Percentiles rank a stretch among this genome's conserved stretches.
Evolutionary conservation across 2,888 invertebrate species (phyloP).

Genomic region (Caprella mutica): DNA sequence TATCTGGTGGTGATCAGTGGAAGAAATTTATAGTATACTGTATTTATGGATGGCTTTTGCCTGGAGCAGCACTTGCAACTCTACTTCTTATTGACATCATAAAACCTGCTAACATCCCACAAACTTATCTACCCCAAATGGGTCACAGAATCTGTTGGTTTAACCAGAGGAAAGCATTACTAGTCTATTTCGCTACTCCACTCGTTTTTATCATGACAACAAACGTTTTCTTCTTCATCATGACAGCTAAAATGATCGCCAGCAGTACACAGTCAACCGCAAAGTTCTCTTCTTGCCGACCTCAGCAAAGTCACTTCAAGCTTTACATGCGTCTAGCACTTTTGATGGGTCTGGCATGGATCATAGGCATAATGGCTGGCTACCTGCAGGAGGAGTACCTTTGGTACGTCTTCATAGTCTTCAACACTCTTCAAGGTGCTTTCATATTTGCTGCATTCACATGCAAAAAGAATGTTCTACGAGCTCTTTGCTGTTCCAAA

Average conservation of each 20-base stretch:
- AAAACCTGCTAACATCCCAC: constrained; percentile 25
- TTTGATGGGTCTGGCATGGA: constrained; percentile 46
- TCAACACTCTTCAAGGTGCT: constrained; percentile 45
- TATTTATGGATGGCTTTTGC: constrained; percentile 42
- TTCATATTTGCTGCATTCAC: constrained; percentile 46
- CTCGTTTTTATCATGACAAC: constrained; percentile 42
- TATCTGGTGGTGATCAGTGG: constrained; percentile 41
- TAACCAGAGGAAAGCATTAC: constrained; percentile 43
- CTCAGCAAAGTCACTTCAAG: constrained; percentile 38
- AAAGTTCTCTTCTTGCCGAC: constrained; percentile 31
- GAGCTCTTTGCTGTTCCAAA: constrained; percentile 4
- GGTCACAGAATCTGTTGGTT: constrained; percentile 46
- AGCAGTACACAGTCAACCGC: constrained; percentile 39
- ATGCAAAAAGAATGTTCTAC: constrained; percentile 42
- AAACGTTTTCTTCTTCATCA: constrained; percentile 43
- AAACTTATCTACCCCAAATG: constrained; percentile 42
- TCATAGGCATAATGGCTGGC: constrained; percentile 43
- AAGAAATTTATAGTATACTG: constrained; percentile 43
- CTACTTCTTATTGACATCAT: constrained; percentile 40
- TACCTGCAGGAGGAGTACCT: constrained; percentile 40
- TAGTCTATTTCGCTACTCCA: constrained; percentile 46
- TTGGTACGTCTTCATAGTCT: constrained; percentile 44
- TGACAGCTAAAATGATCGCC: constrained; percentile 42
- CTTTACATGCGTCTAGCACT: constrained; percentile 44
- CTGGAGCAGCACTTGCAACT: constrained; percentile 40